Evolutionary conservation across 2,888 invertebrate genomes (phyloP).

Genomic region (Stratiomys singularior): DNA sequence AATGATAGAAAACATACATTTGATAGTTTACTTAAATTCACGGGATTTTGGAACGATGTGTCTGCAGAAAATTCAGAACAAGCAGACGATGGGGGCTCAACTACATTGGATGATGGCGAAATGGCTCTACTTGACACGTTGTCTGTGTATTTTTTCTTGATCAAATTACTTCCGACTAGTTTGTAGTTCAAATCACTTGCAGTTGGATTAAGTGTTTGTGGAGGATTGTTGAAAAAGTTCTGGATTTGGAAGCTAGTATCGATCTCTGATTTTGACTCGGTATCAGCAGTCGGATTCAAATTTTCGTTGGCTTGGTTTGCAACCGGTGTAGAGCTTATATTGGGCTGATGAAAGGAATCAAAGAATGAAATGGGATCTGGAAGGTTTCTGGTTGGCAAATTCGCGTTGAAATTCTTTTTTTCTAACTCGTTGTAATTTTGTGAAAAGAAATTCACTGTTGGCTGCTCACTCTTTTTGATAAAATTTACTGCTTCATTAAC

Average conservation of each 20-base stretch:
- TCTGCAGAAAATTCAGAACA: conserved; percentile 63
- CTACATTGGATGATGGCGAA: conserved; percentile 62
- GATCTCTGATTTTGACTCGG: conserved; percentile 50
- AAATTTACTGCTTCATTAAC: not conserved
- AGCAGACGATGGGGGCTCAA: conserved; percentile 63
- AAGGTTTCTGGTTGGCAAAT: conserved; percentile 43
- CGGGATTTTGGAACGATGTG: conserved; percentile 52
- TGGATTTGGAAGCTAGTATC: conserved; percentile 60
- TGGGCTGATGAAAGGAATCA: conserved; percentile 54
- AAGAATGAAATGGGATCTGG: conserved; percentile 57
- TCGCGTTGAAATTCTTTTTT: conserved; percentile 33
- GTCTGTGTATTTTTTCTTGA: conserved; percentile 41
- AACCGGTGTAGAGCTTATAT: not conserved
- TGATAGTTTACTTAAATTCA: conserved; percentile 38
- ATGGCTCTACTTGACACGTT: conserved; percentile 59
- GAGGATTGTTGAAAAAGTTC: conserved; percentile 65
- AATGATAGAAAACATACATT: conserved; percentile 30
- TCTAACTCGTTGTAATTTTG: not conserved
- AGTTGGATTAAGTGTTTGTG: conserved; percentile 58
- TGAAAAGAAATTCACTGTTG: conserved; percentile 20
- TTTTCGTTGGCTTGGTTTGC: conserved; percentile 13
- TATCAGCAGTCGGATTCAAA: conserved; percentile 45
- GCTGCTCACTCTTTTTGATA: not conserved
- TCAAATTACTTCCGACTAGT: conserved; percentile 60
- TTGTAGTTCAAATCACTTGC: conserved; percentile 62